Conservation (phyloP, 2,797 vertebrate genomes). For the Denticeps clupeoides region DNA sequence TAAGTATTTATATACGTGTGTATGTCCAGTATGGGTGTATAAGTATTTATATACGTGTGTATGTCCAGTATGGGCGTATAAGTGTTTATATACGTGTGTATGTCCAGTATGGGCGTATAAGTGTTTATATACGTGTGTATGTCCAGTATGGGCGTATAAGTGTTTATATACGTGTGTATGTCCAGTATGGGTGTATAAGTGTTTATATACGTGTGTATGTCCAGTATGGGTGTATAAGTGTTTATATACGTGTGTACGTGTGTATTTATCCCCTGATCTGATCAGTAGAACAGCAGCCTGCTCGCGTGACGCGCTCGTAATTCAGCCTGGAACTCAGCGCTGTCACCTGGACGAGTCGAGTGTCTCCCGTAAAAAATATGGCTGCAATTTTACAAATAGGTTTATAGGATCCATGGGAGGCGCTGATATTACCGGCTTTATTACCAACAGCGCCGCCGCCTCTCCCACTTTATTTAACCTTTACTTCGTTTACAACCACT, state of each 20-base stretch:
- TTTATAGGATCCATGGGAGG: slow-evolving; percentile 71
- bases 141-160: no score
- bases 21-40: no score
- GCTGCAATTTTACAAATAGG: slow-evolving; percentile 70
- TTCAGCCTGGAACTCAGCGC: slow-evolving; percentile 67
- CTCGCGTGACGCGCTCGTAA: slow-evolving; percentile 57
- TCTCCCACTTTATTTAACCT: slow-evolving; percentile 7
- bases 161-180: no score
- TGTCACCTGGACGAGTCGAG: slow-evolving; percentile 63
- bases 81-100: no score
- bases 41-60: no score
- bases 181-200: no score
- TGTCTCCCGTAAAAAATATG: slow-evolving; percentile 65
- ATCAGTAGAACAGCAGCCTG: slow-evolving; percentile 10
- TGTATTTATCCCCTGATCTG: slow-evolving; percentile 7
- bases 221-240: slow-evolving; percentile 6
- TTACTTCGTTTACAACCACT: no score
- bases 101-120: no score
- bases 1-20: no score
- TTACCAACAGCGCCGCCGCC: slow-evolving; percentile 63
- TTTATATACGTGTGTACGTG: slow-evolving; percentile 3
- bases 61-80: no score
- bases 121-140: no score
- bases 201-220: neutral
- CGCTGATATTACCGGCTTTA: slow-evolving; percentile 70